Base-by-base conservation (phyloP, 2,113 vertebrate species). In the Tursiops truncatus region DNA sequence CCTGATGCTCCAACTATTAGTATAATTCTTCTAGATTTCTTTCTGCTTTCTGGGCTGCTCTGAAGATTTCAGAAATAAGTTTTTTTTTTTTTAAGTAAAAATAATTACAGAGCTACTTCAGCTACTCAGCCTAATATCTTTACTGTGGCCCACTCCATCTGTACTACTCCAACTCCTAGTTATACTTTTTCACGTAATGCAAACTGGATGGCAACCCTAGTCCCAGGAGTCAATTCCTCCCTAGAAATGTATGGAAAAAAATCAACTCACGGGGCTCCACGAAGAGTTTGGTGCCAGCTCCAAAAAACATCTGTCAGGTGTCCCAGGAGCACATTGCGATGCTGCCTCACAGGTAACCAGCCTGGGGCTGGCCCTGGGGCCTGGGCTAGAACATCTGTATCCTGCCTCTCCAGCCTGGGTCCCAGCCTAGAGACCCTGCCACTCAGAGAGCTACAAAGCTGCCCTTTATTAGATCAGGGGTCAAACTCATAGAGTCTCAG, bases 181-280 rank as follows among this genome's bases (percentile, higher is more conserved):
- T 73, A 36, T n/a, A 73, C 38, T 8, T 65, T 38, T 44, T 82
- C 18, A 53, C 67, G 2, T 68, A 80, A 76, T 26, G 14, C 4
- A 87, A 96, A 80, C 17, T 84, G 26, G 28, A 18, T 67, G 23
- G 33, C 13, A 89, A 50, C 38, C 25, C 23, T 65, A 44, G 14
- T 68, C 2, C 44, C 33, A 84, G 77, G 25, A 74, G 50, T 93
- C 89, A 83, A 63, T 73, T 92, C 89, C 93, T 56, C 25, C 36
- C 21, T 20, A 89, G 93, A 97, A 95, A 92, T 56, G 74, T 4
- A 74, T 25, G 36, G 60, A 5, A 63, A 76, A 62, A 80, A 86
- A 33, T 74, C 65, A 50, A 97, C 97, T 98, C 56, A 97, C 91
- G 44, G 44, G 96, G 86, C 33, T 98, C 97, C 92, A 98, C 68